A percentile compares a stretch with the other conserved stretches of the same genome.
Conservation (phyloP, 2,888 invertebrate genomes). For the Drosophila peninsularis region DNA sequence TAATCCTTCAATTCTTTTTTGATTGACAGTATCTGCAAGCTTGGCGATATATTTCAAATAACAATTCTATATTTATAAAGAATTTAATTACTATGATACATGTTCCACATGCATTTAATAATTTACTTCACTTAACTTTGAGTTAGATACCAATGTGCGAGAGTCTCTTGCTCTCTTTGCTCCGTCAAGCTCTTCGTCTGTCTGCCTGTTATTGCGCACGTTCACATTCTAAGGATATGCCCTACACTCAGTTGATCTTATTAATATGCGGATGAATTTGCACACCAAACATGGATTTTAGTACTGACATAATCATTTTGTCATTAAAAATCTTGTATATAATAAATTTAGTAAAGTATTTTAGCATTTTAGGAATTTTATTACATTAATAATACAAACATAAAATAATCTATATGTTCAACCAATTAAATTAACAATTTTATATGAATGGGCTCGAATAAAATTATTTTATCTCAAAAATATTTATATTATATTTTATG, state of each 20-base stretch:
- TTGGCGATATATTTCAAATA: background rate
- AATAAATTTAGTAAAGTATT: no score
- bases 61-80: background rate
- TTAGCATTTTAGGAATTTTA: no score
- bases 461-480: no score
- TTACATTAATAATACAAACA: no score
- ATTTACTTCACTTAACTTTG: background rate
- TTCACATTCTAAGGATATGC: conserved; percentile 53
- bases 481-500: no score
- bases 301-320: background rate
- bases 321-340: background rate
- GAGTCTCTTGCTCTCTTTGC: conserved; percentile 19
- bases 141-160: conserved; percentile 33
- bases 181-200: conserved; percentile 38
- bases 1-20: background rate
- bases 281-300: background rate
- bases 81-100: rapidly evolving
- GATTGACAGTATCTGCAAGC: background rate
- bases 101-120: background rate
- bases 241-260: conserved; percentile 37
- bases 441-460: no score
- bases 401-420: no score
- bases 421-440: no score
- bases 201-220: conserved; percentile 61
- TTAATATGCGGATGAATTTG: background rate